Percentiles rank a stretch among this genome's conserved stretches.
Conservation (phyloP, 2,888 invertebrate genomes). For the Clunio marinus region DNA sequence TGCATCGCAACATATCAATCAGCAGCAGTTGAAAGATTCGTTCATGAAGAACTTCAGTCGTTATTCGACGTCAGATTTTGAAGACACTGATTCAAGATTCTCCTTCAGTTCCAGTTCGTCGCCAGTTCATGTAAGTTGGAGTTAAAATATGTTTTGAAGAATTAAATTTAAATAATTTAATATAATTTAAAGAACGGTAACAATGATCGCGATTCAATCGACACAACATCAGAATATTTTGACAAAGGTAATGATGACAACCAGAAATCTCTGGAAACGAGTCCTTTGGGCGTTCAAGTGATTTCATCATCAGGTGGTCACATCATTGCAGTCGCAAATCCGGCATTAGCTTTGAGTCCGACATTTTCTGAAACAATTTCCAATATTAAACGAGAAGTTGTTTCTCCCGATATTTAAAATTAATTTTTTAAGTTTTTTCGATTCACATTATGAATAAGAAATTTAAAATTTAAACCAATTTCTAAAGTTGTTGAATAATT, state of each 20-base stretch:
- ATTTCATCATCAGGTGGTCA: slow-evolving; percentile 81
- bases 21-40: slow-evolving; percentile 31
- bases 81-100: slow-evolving; percentile 63
- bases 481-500: no score
- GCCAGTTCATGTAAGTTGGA: slow-evolving; percentile 55
- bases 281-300: slow-evolving; percentile 59
- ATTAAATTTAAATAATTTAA: slow-evolving; percentile 27
- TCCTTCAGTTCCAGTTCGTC: slow-evolving; percentile 73
- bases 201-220: slow-evolving; percentile 23
- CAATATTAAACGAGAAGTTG: slow-evolving; percentile 48
- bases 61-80: slow-evolving; percentile 48
- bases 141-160: slow-evolving; percentile 39
- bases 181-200: slow-evolving; percentile 22
- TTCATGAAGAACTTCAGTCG: slow-evolving; percentile 34
- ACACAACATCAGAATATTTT: slow-evolving; percentile 22
- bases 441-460: no score
- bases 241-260: slow-evolving; percentile 4
- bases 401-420: slow-evolving; percentile 47
- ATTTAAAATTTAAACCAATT: background rate
- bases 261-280: slow-evolving; percentile 36
- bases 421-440: background rate
- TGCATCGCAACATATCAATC: slow-evolving; percentile 33
- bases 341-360: slow-evolving; percentile 66
- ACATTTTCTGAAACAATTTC: slow-evolving; percentile 48
- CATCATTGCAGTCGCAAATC: slow-evolving; percentile 86